Evolutionary conservation across 2,888 invertebrate species (phyloP).

Genomic region (Eledona agricola): DNA sequence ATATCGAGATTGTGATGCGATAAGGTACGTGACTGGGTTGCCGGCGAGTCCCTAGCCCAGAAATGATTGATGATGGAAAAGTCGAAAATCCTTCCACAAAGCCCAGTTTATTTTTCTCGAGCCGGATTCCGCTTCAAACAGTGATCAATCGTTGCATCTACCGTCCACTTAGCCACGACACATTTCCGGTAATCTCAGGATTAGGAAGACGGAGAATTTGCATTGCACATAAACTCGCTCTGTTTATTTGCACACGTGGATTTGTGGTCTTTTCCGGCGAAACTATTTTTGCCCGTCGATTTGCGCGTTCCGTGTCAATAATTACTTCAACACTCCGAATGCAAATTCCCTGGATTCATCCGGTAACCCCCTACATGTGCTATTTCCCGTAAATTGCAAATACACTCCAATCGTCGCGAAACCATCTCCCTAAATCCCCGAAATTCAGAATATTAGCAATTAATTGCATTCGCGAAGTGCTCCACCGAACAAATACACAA

Average conservation of each 20-base stretch:
- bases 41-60: constrained; percentile 5
- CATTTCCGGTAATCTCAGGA: no score
- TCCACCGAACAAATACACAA: no score
- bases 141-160: no score
- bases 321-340: constrained; percentile 7
- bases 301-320: no score
- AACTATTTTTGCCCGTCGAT: no score
- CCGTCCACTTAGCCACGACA: no score
- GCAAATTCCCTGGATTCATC: constrained; percentile 4
- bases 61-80: constrained; percentile 27
- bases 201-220: no score
- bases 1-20: constrained; percentile 13
- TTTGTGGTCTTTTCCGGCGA: no score
- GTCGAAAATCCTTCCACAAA: constrained; percentile 4
- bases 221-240: no score
- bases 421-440: constrained; percentile 12
- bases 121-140: background rate
- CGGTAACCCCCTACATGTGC: constrained; percentile 2
- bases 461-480: no score
- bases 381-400: constrained; percentile 8
- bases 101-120: background rate
- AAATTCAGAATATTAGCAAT: constrained; percentile 20
- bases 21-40: constrained; percentile 24
- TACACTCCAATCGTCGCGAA: constrained; percentile 1
- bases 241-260: constrained; percentile 4